Base-by-base conservation (phyloP, 1,140 invertebrate species). In the Holcopasites calliopsidis region DNA sequence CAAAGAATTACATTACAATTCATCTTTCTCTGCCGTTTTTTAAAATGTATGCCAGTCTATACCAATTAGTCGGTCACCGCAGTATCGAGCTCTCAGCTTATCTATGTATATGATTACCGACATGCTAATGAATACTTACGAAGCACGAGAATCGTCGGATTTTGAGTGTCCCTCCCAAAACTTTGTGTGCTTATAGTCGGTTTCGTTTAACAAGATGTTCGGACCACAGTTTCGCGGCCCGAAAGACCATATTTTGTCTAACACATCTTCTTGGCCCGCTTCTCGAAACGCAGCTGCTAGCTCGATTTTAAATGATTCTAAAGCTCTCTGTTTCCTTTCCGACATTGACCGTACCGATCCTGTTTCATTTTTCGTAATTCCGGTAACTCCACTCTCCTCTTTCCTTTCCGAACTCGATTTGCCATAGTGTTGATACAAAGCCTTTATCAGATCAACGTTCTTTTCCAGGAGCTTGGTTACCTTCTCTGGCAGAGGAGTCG, bases 161-260 rank as follows among this genome's bases (percentile, higher is more conserved):
- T 86, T 88, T 6, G 47, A 61, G 3, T 11, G 86, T 18, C 72
- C 44, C 40, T 90, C 82, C 90, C 89, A 91, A 40, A 91, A 90
- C 7, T 87, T 84, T 26, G 82, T 87, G 4, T 88, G 86, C n/a
- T 86, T 88, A 77, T 93, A 95, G 86, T 94, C 93, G 23, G 86
- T 91, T 74, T 94, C 92, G 90, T 98, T 98, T 0, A 99, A 86
- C 16, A 99, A 89, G 76, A 99, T 92, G 92, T 99, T 99, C 5
- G 97, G 94, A 16, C 97, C 97, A 87, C 95, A 97, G 87, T 96
- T 95, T 77, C 95, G 94, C 16, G 98, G 98, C 0, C 98, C 98
- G 88, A 98, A 96, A 1, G 95, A 95, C 97, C 97, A 98, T 79
- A 99, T 97, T 84, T 94, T 92, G 68, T 96, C 92, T 1, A 96